Conservation (phyloP, 2,797 vertebrate genomes). For the Bradypodion ventrale region DNA sequence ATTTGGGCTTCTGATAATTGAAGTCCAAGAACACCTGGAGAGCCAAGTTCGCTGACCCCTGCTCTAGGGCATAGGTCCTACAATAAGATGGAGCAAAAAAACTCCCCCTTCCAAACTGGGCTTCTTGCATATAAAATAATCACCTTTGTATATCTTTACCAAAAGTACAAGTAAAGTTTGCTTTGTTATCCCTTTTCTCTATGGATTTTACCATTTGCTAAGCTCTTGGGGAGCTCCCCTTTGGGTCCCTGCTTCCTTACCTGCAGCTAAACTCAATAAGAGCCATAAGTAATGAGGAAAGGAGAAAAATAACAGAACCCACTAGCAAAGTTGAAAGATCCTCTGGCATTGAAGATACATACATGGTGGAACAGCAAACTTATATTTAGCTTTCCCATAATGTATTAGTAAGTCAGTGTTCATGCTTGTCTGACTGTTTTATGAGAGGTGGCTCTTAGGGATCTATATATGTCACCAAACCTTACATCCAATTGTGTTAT, state of each 20-base stretch:
- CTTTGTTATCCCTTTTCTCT: not conserved
- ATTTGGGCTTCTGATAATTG: too few species aligned
- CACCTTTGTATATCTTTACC: not conserved
- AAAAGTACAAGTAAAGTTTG: not conserved
- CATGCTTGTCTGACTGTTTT: not conserved
- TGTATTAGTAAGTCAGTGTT: not conserved
- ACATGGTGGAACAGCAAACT: not conserved
- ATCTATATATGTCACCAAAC: not conserved
- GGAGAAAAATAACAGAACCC: not conserved
- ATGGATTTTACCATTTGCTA: too few species aligned
- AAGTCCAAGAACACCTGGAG: too few species aligned
- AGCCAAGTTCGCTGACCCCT: too few species aligned
- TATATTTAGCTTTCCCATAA: not conserved
- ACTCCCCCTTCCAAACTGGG: too few species aligned
- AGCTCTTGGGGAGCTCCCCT: not conserved
- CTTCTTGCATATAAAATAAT: not conserved
- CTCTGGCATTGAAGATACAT: not conserved
- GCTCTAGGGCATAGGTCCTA: too few species aligned
- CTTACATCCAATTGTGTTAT: not conserved
- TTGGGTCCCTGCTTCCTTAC: not conserved
- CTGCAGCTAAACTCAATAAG: not conserved
- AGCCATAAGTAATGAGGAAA: not conserved
- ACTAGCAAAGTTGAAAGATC: not conserved
- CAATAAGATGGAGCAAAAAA: not conserved
- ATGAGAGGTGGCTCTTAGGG: not conserved